phyloP scores from a whole-genome alignment of 2,888 invertebrate species.

The Adelognathus sp. region DNA sequence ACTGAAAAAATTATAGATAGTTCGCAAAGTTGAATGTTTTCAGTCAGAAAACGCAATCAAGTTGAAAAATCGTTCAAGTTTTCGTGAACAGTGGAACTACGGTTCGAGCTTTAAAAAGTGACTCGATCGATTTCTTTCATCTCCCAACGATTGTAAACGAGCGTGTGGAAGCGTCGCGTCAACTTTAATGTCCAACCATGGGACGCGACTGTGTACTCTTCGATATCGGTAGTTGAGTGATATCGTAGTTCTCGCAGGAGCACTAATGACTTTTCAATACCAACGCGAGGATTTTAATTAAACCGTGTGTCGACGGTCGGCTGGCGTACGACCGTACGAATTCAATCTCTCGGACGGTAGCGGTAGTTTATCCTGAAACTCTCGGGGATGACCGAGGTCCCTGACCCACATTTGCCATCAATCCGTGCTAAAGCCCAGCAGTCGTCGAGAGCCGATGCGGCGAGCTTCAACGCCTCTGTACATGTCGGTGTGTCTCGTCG shows the following conservation, averaged over 20 bases:
- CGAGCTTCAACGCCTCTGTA: constrained; percentile 1
- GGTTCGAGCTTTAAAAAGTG: too few species aligned
- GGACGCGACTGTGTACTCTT: not conserved
- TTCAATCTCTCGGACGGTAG: constrained; percentile 61
- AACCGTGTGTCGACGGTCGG: constrained; percentile 59
- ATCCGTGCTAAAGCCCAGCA: constrained; percentile 32
- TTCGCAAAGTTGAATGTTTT: too few species aligned
- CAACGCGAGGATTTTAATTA: constrained; percentile 66
- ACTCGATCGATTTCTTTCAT: not conserved
- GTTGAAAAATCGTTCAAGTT: too few species aligned
- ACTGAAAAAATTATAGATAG: too few species aligned
- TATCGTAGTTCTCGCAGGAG: not conserved
- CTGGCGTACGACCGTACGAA: constrained; percentile 56
- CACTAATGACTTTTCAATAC: constrained; percentile 50
- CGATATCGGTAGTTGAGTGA: not conserved
- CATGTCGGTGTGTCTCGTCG: not conserved
- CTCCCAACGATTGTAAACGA: not conserved
- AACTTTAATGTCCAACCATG: not conserved
- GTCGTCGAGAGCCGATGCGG: not conserved
- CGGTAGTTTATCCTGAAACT: constrained; percentile 59
- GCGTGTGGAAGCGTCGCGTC: not conserved
- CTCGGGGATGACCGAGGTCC: constrained; percentile 28
- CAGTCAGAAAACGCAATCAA: too few species aligned
- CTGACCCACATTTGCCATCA: constrained; percentile 62
- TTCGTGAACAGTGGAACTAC: too few species aligned